These are phyloP conservation scores for Amphibalanus amphitrite DNA, from an alignment of 1,140 invertebrate species.

Conservation along the genomic window DNA sequence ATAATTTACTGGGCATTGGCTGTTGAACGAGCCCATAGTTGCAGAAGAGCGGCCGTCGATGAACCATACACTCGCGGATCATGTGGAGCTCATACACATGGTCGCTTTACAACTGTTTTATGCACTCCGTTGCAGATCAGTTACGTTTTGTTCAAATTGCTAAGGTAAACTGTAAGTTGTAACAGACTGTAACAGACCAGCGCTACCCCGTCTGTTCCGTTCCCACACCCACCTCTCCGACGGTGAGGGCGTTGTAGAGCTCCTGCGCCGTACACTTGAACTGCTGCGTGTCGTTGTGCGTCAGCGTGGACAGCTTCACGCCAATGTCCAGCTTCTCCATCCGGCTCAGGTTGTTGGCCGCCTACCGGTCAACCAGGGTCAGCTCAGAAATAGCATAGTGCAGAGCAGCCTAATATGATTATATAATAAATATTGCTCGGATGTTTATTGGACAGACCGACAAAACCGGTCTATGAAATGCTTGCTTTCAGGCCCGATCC, in stretches of 20 bases:
- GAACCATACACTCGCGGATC: neutral
- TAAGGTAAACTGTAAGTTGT: neutral
- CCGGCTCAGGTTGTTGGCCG: slow-evolving; percentile 10
- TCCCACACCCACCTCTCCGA: slow-evolving; percentile 46
- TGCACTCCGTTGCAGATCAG: too few species aligned
- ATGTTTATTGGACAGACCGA: too few species aligned
- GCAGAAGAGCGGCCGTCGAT: slow-evolving; percentile 3
- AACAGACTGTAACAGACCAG: neutral
- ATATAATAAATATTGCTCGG: too few species aligned
- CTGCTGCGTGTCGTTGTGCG: slow-evolving; percentile 32
- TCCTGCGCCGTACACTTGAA: slow-evolving; percentile 79
- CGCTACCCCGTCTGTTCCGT: too few species aligned
- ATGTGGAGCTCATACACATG: neutral
- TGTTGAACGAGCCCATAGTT: neutral
- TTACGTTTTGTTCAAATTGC: neutral
- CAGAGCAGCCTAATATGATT: too few species aligned
- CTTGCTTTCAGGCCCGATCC: neutral
- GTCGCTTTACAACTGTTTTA: too few species aligned
- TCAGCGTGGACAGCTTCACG: slow-evolving; percentile 11
- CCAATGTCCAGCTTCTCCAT: slow-evolving; percentile 18
- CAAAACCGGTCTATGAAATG: too few species aligned
- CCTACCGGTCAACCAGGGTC: neutral
- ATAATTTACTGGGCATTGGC: neutral
- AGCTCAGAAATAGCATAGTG: too few species aligned
- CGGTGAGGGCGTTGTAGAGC: slow-evolving; percentile 72